These are phyloP conservation scores for Leptura quadrifasciata DNA, from an alignment of 2,888 invertebrate species.

Conservation along the genomic window DNA sequence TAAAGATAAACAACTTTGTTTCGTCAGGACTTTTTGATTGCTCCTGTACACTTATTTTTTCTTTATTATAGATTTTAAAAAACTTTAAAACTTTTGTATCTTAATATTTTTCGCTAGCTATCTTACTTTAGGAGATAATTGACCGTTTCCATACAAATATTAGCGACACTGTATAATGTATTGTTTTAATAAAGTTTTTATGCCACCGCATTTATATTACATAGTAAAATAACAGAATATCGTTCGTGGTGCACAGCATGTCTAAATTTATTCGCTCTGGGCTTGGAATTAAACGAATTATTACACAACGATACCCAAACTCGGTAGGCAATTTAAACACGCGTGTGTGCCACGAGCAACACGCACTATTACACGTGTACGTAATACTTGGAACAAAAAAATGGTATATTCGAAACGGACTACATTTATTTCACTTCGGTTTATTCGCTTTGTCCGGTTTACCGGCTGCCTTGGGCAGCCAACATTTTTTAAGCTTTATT, in stretches of 20 bases:
- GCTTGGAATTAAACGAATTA: not conserved
- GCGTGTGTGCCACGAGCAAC: not conserved
- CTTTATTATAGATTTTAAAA: too few relatives aligned
- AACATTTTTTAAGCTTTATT: not conserved
- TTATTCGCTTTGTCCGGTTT: not conserved
- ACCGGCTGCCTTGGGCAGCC: not conserved
- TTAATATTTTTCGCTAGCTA: too few relatives aligned
- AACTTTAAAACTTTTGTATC: too few relatives aligned
- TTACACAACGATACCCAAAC: not conserved
- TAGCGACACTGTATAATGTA: too few relatives aligned
- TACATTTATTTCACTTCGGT: not conserved
- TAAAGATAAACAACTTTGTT: too few relatives aligned
- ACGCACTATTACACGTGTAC: not conserved
- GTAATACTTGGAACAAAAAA: conserved; percentile 1
- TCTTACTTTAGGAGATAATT: too few relatives aligned
- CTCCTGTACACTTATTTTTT: too few relatives aligned
- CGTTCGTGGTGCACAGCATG: not conserved
- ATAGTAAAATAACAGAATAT: not conserved
- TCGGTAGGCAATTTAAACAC: not conserved
- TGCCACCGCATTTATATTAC: not conserved
- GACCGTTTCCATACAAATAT: too few relatives aligned
- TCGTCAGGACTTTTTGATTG: too few relatives aligned
- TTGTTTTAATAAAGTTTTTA: not conserved
- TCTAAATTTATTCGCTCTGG: not conserved
- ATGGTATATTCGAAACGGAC: not conserved